Evolutionary conservation across 2,113 vertebrate species (phyloP), one percentile per base, ranked within the genome.

Genomic region (Hyla sarda): DNA sequence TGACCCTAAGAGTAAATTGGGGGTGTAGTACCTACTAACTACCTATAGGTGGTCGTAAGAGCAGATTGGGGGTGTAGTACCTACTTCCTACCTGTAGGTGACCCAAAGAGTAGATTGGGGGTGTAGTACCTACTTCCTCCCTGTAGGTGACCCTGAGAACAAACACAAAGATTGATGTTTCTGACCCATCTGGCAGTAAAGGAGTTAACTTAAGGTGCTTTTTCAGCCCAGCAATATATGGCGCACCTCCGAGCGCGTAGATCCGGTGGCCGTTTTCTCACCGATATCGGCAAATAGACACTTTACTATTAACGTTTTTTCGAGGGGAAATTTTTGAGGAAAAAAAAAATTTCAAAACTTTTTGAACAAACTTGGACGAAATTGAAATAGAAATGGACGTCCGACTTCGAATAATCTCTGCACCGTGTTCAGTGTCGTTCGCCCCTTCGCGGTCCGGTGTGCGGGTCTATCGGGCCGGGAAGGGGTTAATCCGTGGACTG

Each of bases 191-290:
- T 10, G 11, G 75, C 30, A 11, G 2, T n/a, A 23, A 30, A 30
- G 54, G 76, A n/a, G 76, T 79, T 79, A 58, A 58, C 16, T 25
- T n/a, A 34, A 17, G 76, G 76, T 79, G 76, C 76, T 79, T 58
- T 13, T 48, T 48, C 21, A 54, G 16, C 34, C 0, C 52, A 79
- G 76, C 76, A 79, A 58, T 79, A 79, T 41, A 37, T 14, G n/a
- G 6, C 1, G 14, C 5, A 21, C n/a, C n/a, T n/a, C n/a, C n/a
- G n/a, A n/a, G n/a, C n/a, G n/a, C n/a, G n/a, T n/a, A n/a, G n/a
- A n/a, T 30, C 19, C 32, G 12, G n/a, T 4, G 69, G 32, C 48
- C 11, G 74, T 30, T 11, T n/a, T 28, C 7, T 4, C 13, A n/a
- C 21, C 12, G 37, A 72, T 45, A 30, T 21, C 37, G 8, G 21